Base-by-base conservation (phyloP, 2,797 vertebrate genomes). In the Numenius phaeopus region DNA sequence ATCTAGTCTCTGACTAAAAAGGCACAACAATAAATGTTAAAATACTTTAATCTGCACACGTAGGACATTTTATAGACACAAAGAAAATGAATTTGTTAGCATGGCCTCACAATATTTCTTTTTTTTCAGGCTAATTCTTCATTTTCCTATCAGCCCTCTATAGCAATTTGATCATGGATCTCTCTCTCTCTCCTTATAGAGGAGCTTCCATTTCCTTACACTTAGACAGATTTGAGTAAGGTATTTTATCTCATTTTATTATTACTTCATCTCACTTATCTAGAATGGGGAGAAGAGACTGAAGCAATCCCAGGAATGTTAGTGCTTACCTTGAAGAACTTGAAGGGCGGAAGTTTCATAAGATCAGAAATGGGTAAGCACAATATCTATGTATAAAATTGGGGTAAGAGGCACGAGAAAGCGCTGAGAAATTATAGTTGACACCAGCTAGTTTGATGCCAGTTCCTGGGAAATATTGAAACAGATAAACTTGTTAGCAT, bases 261-360 rank as follows among this genome's bases (percentile, higher is more conserved):
- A 91, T 97, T 95, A 95, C 89, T 91, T 87, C 76, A 91, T 81
- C 83, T 95, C 18, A 2, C 58, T 89, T 94, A 95, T 32, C 87
- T 95, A 23, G 85, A 91, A 16, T 10, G 67, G 89, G 2, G 64
- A 89, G 84, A 92, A 92, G 64, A 78, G 87, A 73, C 89, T 95
- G 89, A 94, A 91, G 94, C 94, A 91, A 85, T 81, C 94, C 77
- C 78, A 78, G 91, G 92, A 94, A 87, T 95, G 92, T 46, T 61
- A 83, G 75, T 62, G 78, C 94, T 94, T 86, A 93, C 54, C 90
- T 57, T 92, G 94, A 95, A 95, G 71, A 97, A 96, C 92, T 73
- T 83, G 82, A 95, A 90, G 44, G 65, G 82, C 4, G 1, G 67
- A 94, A 91, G 87, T 95, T 96, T 95, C 90, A 44, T 94, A 94